Evolutionary conservation across 2,113 vertebrate species (phyloP), one percentile per base, ranked within the genome.

Genomic region (Machaerirhynchus nigripectus): DNA sequence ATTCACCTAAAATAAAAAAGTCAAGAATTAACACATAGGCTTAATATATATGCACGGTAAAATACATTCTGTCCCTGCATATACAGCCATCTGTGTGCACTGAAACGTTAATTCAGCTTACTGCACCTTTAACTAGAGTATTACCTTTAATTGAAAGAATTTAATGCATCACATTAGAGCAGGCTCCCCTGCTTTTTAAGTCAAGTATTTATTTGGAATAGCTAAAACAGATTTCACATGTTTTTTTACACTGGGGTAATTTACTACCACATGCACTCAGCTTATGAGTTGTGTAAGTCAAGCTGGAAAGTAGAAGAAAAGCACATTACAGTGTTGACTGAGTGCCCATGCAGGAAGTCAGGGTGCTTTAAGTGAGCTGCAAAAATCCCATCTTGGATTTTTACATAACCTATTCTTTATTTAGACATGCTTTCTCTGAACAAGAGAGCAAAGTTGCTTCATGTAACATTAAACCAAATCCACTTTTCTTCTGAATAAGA

Each of bases 1-100:
- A 93, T 17, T 98, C 98, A 87, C 97, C 99, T 99, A 94, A 79
- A 97, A 97, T 20, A 70, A 79, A 97, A 79, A 97, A 90, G 44
- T 9, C 67, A 88, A 57, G 31, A 80, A 90, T 97, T 95, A 93
- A 47, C 33, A 46, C 26, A 59, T 0, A 67, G 14, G 23, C 37
- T 68, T n/a, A 24, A 42, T 6, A 79, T 1, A 7, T 4, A 80
- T 7, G 11, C 50, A 64, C 12, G 10, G 31, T 40, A 69, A 76
- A 91, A 67, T 11, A 35, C 23, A 49, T 53, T 63, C 52, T 56
- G 13, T 33, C 23, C 39, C 30, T 35, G 65, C 26, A 39, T 15
- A 55, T 2, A 39, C 8, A 87, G 27, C 9, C 49, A 91, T 31
- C 6, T 30, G 6, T 18, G 20, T 16, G 8, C 31, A 87, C 31